A percentile compares a stretch with the other conserved stretches of the same genome.
Conservation (phyloP, 2,797 vertebrate species). For the Sebastes hopkinsi region DNA sequence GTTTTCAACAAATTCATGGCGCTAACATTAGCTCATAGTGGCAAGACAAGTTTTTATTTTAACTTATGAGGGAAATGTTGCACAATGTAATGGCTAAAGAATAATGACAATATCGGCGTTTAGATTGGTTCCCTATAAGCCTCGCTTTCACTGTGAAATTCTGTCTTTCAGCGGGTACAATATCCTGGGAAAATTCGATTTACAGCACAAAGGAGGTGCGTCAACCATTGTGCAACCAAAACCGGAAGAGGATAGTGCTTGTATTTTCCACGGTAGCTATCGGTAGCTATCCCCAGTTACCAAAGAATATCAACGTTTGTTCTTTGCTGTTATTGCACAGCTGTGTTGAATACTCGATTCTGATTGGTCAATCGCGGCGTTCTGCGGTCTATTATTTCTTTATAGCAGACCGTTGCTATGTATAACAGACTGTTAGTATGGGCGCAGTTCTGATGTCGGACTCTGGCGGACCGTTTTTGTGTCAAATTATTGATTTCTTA, state of each 20-base stretch:
- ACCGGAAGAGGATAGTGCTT: background rate
- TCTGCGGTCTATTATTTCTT: too few relatives aligned
- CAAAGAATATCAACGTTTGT: background rate
- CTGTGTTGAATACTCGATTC: too few relatives aligned
- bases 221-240: background rate
- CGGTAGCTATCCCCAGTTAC: background rate
- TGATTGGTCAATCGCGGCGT: too few relatives aligned
- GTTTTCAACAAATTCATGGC: background rate
- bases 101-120: background rate
- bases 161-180: background rate
- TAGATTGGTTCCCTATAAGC: background rate
- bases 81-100: background rate
- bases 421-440: too few relatives aligned
- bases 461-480: too few relatives aligned
- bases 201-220: background rate
- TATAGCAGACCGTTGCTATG: too few relatives aligned
- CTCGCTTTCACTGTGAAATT: background rate
- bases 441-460: too few relatives aligned
- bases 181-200: background rate
- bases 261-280: too few relatives aligned
- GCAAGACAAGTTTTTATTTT: background rate
- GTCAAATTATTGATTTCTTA: too few relatives aligned
- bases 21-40: background rate
- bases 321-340: background rate
- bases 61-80: background rate